phyloP scores from a whole-genome alignment of 2,888 invertebrate species.

The Philaethria dido region DNA sequence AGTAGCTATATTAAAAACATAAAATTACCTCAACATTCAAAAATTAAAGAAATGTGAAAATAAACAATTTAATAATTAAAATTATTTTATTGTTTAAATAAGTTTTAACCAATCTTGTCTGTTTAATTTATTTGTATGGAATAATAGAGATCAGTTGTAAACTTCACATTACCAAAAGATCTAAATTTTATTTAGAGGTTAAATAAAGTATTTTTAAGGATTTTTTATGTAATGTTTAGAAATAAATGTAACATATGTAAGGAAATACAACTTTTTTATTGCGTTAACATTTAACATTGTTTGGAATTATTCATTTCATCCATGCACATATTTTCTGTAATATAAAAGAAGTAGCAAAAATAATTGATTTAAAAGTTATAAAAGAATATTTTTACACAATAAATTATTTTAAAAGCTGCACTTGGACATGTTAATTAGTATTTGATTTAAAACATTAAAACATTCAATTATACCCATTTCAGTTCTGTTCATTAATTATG shows the following conservation, averaged over 20 bases:
- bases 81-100: background rate
- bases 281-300: background rate
- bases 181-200: constrained; percentile 8
- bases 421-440: background rate
- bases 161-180: constrained; percentile 18
- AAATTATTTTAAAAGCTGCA: background rate
- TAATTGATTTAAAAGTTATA: background rate
- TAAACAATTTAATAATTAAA: background rate
- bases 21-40: background rate
- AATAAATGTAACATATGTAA: constrained; percentile 55
- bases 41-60: background rate
- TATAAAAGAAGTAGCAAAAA: background rate
- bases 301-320: background rate
- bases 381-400: background rate
- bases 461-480: no score
- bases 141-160: constrained; percentile 1
- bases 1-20: background rate
- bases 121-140: background rate
- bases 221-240: constrained; percentile 65
- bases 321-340: background rate
- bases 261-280: constrained; percentile 41
- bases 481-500: no score
- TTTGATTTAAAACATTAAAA: background rate
- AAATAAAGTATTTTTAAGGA: constrained; percentile 45
- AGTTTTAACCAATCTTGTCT: background rate